Evolutionary conservation across 2,888 invertebrate genomes (phyloP).

Genomic region (Mimas tiliae): DNA sequence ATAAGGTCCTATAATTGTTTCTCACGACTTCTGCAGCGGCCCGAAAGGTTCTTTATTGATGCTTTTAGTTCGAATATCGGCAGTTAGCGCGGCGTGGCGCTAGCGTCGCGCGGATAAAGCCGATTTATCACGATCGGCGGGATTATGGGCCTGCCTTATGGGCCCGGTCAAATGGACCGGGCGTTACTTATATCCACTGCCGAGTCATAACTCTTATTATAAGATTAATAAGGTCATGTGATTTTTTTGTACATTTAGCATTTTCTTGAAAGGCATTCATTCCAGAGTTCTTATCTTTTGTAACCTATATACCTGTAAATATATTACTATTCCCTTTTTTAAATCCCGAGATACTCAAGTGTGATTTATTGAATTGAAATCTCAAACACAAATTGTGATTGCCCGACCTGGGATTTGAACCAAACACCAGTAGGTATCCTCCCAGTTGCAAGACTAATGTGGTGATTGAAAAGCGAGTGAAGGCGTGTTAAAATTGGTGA

Average conservation of each 20-base stretch:
- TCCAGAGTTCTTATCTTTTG: not conserved
- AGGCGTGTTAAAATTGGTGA: no score
- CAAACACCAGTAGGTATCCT: no score
- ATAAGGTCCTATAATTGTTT: slow-evolving; percentile 40
- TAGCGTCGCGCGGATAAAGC: slow-evolving; percentile 64
- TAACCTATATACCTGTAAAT: no score
- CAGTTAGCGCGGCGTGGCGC: slow-evolving; percentile 76
- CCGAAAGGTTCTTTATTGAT: slow-evolving; percentile 63
- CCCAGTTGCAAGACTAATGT: no score
- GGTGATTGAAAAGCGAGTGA: no score
- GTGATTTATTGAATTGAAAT: no score
- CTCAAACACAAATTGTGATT: no score
- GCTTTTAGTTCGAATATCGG: slow-evolving; percentile 59
- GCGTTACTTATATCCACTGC: slow-evolving; percentile 10
- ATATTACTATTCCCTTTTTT: no score
- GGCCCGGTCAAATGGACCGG: slow-evolving; percentile 36
- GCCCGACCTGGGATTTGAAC: no score
- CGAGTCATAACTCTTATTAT: slow-evolving; percentile 11
- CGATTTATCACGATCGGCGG: slow-evolving; percentile 80
- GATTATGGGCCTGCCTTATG: slow-evolving; percentile 47
- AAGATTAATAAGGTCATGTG: not conserved
- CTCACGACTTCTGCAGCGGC: slow-evolving; percentile 45
- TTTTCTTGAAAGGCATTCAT: not conserved
- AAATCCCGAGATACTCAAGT: no score
- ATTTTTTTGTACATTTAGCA: not conserved